Conservation (phyloP, 2,797 vertebrate genomes). For the Arnoldichthys spilopterus region DNA sequence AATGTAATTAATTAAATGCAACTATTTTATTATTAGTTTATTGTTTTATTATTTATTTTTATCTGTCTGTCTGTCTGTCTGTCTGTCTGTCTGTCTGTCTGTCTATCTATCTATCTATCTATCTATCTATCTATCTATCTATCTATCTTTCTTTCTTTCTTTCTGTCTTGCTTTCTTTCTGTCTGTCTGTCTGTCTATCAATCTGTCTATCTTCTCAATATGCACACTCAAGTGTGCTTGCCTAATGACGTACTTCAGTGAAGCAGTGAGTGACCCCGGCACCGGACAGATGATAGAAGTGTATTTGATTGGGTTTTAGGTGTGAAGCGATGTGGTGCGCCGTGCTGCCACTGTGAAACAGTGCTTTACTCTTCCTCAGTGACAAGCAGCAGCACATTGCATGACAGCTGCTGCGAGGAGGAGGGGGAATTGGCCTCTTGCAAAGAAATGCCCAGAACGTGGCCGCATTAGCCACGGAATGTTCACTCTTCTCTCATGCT, state of each 20-base stretch:
- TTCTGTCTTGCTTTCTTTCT: not conserved
- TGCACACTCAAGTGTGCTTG: conserved; percentile 30
- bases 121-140: not conserved
- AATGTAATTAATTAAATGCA: no score
- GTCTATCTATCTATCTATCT: no score
- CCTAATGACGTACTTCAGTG: conserved; percentile 13
- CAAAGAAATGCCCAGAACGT: conserved; percentile 67
- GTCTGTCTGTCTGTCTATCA: not conserved
- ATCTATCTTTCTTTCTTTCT: not conserved
- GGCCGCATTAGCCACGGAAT: conserved; percentile 61
- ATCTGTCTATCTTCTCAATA: not conserved
- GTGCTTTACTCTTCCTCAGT: conserved; percentile 73
- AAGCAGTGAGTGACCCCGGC: conserved; percentile 45
- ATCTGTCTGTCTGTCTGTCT: not conserved
- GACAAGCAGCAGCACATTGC: conserved; percentile 91
- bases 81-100: no score
- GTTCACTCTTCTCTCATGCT: conserved; percentile 53
- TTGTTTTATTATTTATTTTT: no score
- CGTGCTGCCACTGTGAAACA: conserved; percentile 71
- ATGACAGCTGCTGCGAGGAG: conserved; percentile 85
- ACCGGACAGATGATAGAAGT: conserved; percentile 48
- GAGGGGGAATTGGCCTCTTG: conserved; percentile 54
- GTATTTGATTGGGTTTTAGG: conserved; percentile 44
- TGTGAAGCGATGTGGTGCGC: conserved; percentile 51
- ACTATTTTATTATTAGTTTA: no score